Conservation (phyloP, 2,797 vertebrate genomes). For the Coluber constrictor region DNA sequence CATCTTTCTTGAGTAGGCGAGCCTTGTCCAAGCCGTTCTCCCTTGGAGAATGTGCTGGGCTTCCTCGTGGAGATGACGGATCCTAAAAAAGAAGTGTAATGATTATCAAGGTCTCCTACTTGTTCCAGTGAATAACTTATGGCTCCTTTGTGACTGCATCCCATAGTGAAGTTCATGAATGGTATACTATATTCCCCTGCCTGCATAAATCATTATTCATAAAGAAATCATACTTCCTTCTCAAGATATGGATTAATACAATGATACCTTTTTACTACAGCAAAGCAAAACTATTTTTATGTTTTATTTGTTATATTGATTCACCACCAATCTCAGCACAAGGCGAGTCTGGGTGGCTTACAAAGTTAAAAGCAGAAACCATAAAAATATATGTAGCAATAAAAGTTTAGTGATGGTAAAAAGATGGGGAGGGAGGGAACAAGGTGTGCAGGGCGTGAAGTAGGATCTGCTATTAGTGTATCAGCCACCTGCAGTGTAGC, state of each 20-base stretch:
- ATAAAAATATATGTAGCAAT: background rate
- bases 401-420: background rate
- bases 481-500: background rate
- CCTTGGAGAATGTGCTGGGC: conserved; percentile 92
- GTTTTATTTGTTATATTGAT: background rate
- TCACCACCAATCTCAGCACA: background rate
- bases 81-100: conserved; percentile 74
- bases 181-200: background rate
- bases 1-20: conserved; percentile 94
- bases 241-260: background rate
- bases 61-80: conserved; percentile 92
- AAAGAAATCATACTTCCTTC: background rate
- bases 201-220: background rate
- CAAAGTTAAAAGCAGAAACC: background rate
- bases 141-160: background rate
- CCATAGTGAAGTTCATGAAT: background rate
- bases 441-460: background rate
- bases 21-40: conserved; percentile 97
- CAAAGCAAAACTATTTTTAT: background rate
- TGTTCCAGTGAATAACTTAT: background rate
- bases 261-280: background rate
- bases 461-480: background rate
- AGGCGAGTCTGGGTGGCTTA: background rate
- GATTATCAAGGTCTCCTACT: conserved; percentile 27
- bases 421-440: background rate